Evolutionary conservation across 1,140 invertebrate species (phyloP), one percentile per base, ranked within the genome.

Genomic region (Lasioglossum baleicum): DNA sequence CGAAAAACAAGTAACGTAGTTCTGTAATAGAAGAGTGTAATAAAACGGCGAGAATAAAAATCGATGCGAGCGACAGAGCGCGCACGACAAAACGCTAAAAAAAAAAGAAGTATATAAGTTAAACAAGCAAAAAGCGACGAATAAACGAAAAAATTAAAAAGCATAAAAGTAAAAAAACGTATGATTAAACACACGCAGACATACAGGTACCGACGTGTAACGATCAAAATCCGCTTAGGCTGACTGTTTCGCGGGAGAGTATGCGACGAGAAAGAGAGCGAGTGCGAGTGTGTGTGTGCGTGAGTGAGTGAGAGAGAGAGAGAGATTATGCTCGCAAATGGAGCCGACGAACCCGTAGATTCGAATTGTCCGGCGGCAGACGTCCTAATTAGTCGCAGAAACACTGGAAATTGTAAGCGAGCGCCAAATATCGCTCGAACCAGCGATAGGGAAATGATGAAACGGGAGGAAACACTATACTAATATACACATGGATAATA

Each of bases 301-400:
- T 13, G 44, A 1, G 51, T 8, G 44, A 44, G 44, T 0, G 51
- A 53, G 11, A 15, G 51, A 53, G 51, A 53, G 51, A 53, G 17
- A 53, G 51, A 20, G 13, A 15, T 20, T 17, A 53, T 7, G 40
- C 48, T 73, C 61, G 76, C 48, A 20, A 51, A 65, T 31, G 42
- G 71, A 70, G 77, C 63, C 61, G 67, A 68, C 67, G 31, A 66
- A 80, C 64, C 73, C 53, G 71, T 75, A 75, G 78, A 74, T 69
- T 51, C 77, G 66, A 73, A 83, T 61, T 80, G 71, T 80, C 53
- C 77, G 68, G 58, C 51, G 78, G 78, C 68, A 61, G 67, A 75
- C 78, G 78, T 80, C 78, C 77, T 80, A 80, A 65, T 74, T 68
- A 83, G 72, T 66, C 58, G 72, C 66, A 71, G 22, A 7, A 76